These are phyloP conservation scores for Anser brachyrhynchus DNA, from an alignment of 2,113 vertebrate species.

Conservation along the genomic window DNA sequence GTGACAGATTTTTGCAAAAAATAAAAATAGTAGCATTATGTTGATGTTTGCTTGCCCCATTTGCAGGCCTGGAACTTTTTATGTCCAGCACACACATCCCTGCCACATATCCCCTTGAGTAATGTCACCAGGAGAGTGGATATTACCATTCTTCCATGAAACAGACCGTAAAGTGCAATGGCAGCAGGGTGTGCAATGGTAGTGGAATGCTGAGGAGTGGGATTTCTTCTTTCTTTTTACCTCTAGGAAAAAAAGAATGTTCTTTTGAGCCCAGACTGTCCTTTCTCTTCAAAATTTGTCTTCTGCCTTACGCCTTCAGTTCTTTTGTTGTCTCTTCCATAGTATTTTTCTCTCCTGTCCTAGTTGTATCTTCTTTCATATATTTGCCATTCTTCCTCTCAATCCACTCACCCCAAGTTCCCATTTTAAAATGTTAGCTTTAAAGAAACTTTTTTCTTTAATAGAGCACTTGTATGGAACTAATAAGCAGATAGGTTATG, in stretches of 20 bases:
- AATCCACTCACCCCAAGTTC: neutral
- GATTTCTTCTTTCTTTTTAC: neutral
- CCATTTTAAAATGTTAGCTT: neutral
- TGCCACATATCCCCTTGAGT: neutral
- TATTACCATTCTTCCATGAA: neutral
- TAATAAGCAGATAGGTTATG: neutral
- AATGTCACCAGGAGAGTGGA: neutral
- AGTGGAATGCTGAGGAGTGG: neutral
- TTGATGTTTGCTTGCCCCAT: neutral
- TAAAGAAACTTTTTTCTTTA: neutral
- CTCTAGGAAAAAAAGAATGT: neutral
- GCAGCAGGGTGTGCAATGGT: neutral
- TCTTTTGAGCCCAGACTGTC: neutral
- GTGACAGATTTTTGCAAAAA: neutral
- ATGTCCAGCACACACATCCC: neutral
- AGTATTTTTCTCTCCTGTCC: neutral
- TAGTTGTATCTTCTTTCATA: neutral
- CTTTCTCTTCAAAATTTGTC: neutral
- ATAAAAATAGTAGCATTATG: neutral
- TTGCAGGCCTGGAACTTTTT: neutral
- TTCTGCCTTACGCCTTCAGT: neutral
- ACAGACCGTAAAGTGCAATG: neutral
- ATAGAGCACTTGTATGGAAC: neutral
- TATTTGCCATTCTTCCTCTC: neutral
- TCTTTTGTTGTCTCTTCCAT: neutral